Evolutionary conservation across 2,797 vertebrate species (phyloP).

Genomic region (Epinephelus coioides): DNA sequence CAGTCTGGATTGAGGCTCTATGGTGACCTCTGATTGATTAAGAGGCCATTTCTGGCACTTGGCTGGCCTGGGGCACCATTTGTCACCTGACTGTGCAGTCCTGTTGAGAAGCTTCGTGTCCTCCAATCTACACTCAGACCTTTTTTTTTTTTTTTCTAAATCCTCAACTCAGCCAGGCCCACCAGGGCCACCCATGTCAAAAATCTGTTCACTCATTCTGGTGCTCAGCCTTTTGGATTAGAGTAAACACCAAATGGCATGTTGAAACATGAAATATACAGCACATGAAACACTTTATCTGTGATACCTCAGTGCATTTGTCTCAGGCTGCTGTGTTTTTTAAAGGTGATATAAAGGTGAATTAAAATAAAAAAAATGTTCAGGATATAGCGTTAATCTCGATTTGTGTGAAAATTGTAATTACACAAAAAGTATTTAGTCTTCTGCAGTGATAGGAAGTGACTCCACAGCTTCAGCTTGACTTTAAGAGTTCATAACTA

Average conservation of each 20-base stretch:
- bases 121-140: constrained; percentile 64
- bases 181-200: constrained; percentile 73
- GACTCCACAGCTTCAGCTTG: not conserved
- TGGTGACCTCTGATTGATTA: constrained; percentile 85
- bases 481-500: constrained; percentile 9
- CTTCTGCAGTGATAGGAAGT: not conserved
- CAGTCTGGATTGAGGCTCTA: constrained; percentile 70
- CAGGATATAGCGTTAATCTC: too few relatives aligned
- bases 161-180: constrained; percentile 61
- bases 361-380: too few relatives aligned
- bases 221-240: constrained; percentile 63
- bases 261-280: constrained; percentile 13
- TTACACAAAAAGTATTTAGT: not conserved
- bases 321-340: constrained; percentile 1
- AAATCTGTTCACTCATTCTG: constrained; percentile 64
- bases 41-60: constrained; percentile 81
- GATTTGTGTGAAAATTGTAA: too few relatives aligned
- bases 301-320: not conserved
- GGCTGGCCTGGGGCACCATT: constrained; percentile 79
- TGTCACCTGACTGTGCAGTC: constrained; percentile 83
- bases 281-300: constrained; percentile 15
- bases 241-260: constrained; percentile 57
- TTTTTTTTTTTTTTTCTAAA: constrained; percentile 62
- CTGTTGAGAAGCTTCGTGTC: constrained; percentile 70
- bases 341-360: not conserved